Conservation (phyloP, 2,113 vertebrate genomes). For the Bothrops jararaca region DNA sequence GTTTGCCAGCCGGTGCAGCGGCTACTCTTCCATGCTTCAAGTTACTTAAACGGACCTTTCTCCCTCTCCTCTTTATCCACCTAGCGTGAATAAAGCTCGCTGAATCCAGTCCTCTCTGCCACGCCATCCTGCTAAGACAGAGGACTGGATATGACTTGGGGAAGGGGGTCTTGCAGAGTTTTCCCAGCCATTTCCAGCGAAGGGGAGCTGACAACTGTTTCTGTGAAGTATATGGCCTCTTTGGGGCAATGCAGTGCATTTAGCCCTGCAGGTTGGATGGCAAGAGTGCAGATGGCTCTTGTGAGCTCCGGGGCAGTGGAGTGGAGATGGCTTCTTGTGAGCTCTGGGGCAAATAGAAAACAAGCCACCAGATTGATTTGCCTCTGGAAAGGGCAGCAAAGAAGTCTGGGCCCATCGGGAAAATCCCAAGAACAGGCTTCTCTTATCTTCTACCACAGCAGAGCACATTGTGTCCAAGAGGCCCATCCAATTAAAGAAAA, state of each 20-base stretch:
- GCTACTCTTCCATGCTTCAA: not conserved
- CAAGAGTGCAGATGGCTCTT: not conserved
- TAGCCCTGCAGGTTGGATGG: not conserved
- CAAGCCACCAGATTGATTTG: not conserved
- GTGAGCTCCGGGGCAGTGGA: not conserved
- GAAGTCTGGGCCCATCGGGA: not conserved
- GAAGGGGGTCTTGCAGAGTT: not conserved
- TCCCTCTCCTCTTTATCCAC: not conserved
- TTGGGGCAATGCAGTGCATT: not conserved
- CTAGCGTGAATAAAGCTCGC: not conserved
- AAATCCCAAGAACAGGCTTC: not conserved
- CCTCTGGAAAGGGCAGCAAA: not conserved
- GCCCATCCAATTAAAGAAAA: not conserved
- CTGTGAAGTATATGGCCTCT: not conserved
- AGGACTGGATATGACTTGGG: not conserved
- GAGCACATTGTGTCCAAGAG: not conserved
- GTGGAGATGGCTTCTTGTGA: not conserved
- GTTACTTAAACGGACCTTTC: no score
- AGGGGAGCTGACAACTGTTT: not conserved
- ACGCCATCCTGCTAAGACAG: not conserved
- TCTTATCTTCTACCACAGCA: not conserved
- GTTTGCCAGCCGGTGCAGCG: not conserved
- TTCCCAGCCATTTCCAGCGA: no score
- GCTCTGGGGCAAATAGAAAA: not conserved
- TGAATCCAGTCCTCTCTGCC: not conserved